Conservation (phyloP, 1,140 invertebrate species). For the Chironomus striatipennis region DNA sequence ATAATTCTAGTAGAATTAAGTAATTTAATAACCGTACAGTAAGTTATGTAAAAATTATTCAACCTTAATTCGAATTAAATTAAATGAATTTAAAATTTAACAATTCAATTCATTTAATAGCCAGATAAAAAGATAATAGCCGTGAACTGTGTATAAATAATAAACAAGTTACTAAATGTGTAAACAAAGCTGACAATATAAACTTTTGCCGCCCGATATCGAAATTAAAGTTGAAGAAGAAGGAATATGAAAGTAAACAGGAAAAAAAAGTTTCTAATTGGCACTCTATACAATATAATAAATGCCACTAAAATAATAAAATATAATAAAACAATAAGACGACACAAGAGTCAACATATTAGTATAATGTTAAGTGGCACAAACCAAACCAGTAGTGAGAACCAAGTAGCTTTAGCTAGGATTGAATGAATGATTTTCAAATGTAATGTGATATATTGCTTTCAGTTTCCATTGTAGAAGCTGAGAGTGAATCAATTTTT, state of each 20-base stretch:
- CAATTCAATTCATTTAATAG: too few relatives aligned
- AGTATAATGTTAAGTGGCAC: background rate
- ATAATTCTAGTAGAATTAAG: too few relatives aligned
- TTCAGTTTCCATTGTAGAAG: background rate
- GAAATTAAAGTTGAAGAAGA: background rate
- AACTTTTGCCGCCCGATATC: background rate
- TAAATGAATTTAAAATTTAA: too few relatives aligned
- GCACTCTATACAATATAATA: background rate
- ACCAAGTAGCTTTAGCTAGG: background rate
- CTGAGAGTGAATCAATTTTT: background rate
- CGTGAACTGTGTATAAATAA: too few relatives aligned
- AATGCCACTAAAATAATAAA: conserved; percentile 6
- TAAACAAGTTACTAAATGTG: too few relatives aligned
- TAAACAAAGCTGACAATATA: too few relatives aligned
- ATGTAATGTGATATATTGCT: conserved; percentile 7
- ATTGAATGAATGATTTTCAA: conserved; percentile 14
- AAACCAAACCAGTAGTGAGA: conserved; percentile 12
- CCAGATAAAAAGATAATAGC: too few relatives aligned
- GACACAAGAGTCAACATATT: conserved; percentile 7
- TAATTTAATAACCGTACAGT: too few relatives aligned
- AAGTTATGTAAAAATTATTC: too few relatives aligned
- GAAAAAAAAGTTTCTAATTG: conserved; percentile 13
- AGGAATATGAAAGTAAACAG: background rate
- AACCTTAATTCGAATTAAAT: too few relatives aligned
- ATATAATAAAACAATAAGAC: conserved; percentile 15